Conservation (phyloP, 2,888 invertebrate species). For the Tribolium freemani region DNA sequence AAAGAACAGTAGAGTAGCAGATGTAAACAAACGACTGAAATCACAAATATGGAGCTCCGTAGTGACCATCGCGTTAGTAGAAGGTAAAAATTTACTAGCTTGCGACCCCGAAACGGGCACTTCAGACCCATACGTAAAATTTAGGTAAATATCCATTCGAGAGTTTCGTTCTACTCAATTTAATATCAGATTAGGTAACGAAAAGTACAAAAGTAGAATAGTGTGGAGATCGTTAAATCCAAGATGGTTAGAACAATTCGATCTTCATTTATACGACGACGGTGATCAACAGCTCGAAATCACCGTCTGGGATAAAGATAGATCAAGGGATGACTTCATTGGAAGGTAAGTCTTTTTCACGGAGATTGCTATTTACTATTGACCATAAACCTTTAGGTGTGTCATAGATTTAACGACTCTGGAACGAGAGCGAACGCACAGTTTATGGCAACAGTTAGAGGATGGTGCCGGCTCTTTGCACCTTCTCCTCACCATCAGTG, state of each 20-base stretch:
- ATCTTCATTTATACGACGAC: slow-evolving; percentile 95
- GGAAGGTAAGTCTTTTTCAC: slow-evolving; percentile 75
- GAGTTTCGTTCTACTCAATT: neutral
- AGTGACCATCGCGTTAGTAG: slow-evolving; percentile 96
- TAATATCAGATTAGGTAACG: slow-evolving; percentile 85
- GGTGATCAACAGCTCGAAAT: slow-evolving; percentile 93
- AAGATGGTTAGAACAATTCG: slow-evolving; percentile 97
- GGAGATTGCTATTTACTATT: neutral
- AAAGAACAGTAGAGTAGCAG: slow-evolving; percentile 81
- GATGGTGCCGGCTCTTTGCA: slow-evolving; percentile 90
- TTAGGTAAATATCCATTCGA: slow-evolving; percentile 78
- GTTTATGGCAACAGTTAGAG: slow-evolving; percentile 90
- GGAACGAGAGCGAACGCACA: slow-evolving; percentile 92
- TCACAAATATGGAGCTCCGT: slow-evolving; percentile 98
- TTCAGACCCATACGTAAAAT: slow-evolving; percentile 95
- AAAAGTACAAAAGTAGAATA: slow-evolving; percentile 97
- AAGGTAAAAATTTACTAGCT: slow-evolving; percentile 90
- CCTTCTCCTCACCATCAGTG: slow-evolving; percentile 93
- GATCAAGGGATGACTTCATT: slow-evolving; percentile 88
- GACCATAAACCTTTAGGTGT: slow-evolving; percentile 73
- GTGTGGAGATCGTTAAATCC: slow-evolving; percentile 89
- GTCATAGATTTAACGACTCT: slow-evolving; percentile 86
- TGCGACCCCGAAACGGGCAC: slow-evolving; percentile 91
- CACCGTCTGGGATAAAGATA: slow-evolving; percentile 91
- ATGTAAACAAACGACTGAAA: slow-evolving; percentile 87